Evolutionary conservation across 2,888 invertebrate species (phyloP).

Genomic region (Dilophus febrilis): DNA sequence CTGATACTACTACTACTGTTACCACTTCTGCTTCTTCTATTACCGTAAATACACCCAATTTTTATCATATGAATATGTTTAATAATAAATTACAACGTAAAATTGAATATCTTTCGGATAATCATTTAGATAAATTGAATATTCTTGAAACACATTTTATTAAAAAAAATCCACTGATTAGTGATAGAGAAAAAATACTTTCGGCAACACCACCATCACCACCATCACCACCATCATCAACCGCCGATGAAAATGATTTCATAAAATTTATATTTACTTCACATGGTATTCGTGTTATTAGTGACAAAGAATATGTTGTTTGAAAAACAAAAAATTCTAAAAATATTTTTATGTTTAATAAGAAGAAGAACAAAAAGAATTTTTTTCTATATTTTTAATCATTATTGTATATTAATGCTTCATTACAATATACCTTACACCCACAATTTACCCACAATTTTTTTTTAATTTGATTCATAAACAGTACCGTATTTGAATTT

Average conservation of each 20-base stretch:
- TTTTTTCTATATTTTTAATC: neutral
- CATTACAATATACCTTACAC: too few species aligned
- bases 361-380: neutral
- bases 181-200: conserved; percentile 1
- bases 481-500: too few species aligned
- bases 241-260: conserved; percentile 38
- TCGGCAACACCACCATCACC: conserved; percentile 5
- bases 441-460: too few species aligned
- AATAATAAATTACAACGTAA: conserved; percentile 10
- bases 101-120: conserved; percentile 14
- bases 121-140: conserved; percentile 23
- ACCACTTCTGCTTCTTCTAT: neutral
- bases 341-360: conserved; percentile 2
- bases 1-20: conserved; percentile 9
- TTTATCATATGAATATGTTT: neutral
- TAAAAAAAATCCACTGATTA: conserved; percentile 18
- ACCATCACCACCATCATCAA: conserved; percentile 12
- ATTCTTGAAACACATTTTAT: conserved; percentile 32
- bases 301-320: conserved; percentile 59
- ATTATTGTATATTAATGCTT: too few species aligned
- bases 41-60: neutral
- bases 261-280: conserved; percentile 58
- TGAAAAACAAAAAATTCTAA: conserved; percentile 22
- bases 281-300: conserved; percentile 62
- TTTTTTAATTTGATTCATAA: too few species aligned